Evolutionary conservation across 1,140 invertebrate genomes (phyloP).

Genomic region (Drosophila ficusphila): DNA sequence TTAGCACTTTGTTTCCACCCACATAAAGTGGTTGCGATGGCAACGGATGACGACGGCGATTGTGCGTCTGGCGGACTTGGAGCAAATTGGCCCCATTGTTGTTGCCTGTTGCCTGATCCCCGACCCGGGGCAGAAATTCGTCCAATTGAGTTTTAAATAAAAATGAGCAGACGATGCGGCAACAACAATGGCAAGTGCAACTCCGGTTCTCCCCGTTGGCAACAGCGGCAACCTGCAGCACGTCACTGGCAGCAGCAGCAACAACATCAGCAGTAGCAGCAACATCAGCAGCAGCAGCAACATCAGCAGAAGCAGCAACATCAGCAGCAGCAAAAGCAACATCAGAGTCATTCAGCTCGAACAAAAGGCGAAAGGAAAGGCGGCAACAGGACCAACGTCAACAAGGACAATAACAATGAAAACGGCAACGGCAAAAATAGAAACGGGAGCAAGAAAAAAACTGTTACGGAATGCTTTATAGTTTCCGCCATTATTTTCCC

Average conservation of each 20-base stretch:
- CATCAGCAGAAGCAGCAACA: conserved; percentile 5
- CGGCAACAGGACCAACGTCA: conserved; percentile 60
- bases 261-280: conserved; percentile 3
- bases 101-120: conserved; percentile 20
- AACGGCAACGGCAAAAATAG: conserved; percentile 47
- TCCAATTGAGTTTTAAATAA: conserved; percentile 61
- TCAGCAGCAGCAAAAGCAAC: conserved; percentile 19
- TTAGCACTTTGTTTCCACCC: conserved; percentile 11
- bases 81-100: conserved; percentile 52
- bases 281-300: conserved; percentile 21
- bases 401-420: conserved; percentile 54
- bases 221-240: conserved; percentile 46
- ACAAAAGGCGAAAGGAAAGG: conserved; percentile 54
- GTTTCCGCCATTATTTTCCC: conserved; percentile 64
- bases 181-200: conserved; percentile 24
- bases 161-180: conserved; percentile 41
- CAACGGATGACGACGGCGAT: conserved; percentile 13
- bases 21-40: conserved; percentile 3
- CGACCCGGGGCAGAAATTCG: conserved; percentile 41
- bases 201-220: conserved; percentile 12
- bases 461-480: conserved; percentile 73
- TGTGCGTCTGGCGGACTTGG: conserved; percentile 35
- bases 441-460: conserved; percentile 50
- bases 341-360: conserved; percentile 50
- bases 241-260: conserved; percentile 38